Evolutionary conservation across 30 jellyfish, hydroid and myxozoan species (phyloP), one percentile per base, ranked within the genome.

Genomic region (Clytia hemisphaerica): DNA sequence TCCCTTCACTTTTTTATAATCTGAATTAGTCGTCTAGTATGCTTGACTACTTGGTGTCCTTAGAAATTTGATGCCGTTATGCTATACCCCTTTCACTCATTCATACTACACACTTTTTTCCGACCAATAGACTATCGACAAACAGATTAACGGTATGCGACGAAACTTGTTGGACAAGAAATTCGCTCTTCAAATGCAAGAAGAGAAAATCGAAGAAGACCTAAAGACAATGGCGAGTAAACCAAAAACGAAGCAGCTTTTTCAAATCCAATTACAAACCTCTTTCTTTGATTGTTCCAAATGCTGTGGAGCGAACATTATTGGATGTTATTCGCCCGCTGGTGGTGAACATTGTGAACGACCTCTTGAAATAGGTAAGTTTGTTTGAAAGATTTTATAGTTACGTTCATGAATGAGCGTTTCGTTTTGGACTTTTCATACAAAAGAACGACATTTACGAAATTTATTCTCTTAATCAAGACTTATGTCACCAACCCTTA

Each of bases 281-380:
- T 19, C 40, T 30, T 82, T 82, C 72, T 59, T 82, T 51, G 94
- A 82, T 31, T 82, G 94, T 45, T 90, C 84, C 6, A 31, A 48
- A 22, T 82, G 94, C 37, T 82, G 94, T 63, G 94, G 90, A 21
- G 58, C 94, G 19, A 77, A 73, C 28, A 82, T 82, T 18, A 49
- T 82, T 59, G 94, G 94, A 2, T 82, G 94, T 45, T 82, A 82
- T 64, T 84, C 94, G 1, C 94, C 94, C 33, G 65, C 36, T 12
- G 25, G 44, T 22, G 94, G 94, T 19, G 94, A 82, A 25, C 94
- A 82, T 67, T 82, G 94, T 40, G 84, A 82, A 68, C 35, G 84
- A 38, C 94, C 94, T 0, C 73, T 82, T 19, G 94, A 82, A 58
- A 82, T 74, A 48, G 94, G 94, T 82, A 33, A 38, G 79, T 30